Conservation (phyloP, 2,113 vertebrate genomes). For the Thalassoma bifasciatum region DNA sequence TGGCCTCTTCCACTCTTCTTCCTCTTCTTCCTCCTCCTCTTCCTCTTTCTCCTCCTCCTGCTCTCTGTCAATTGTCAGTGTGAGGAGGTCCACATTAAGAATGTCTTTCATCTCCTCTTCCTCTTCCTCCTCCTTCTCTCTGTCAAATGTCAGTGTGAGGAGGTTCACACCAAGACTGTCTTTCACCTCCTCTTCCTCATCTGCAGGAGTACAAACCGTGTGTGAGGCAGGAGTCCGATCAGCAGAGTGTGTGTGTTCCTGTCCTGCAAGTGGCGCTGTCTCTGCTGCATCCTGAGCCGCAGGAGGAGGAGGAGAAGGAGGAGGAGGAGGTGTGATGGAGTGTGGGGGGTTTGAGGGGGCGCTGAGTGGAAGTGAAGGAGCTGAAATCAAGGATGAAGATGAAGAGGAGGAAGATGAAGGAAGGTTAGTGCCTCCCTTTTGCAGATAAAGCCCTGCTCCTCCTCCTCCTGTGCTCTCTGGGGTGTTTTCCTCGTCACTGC, state of each 20-base stretch:
- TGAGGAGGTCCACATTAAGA: constrained; percentile 63
- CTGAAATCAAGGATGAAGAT: background rate
- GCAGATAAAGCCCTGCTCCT: background rate
- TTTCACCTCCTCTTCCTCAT: background rate
- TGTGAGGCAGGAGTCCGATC: background rate
- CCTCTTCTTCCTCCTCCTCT: background rate
- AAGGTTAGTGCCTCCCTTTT: background rate
- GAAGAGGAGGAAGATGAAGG: background rate
- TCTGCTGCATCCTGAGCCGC: background rate
- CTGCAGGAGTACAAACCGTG: background rate
- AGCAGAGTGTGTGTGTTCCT: background rate
- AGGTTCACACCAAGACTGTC: constrained; percentile 57
- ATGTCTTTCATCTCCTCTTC: constrained; percentile 15
- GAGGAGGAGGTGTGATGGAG: background rate
- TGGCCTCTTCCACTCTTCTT: background rate
- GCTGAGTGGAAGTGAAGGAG: background rate
- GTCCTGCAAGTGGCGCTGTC: background rate
- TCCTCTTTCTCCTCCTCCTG: constrained; percentile 5
- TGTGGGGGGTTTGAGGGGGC: background rate
- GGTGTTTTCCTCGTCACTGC: constrained; percentile 11
- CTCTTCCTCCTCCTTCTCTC: background rate
- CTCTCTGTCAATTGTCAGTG: constrained; percentile 46
- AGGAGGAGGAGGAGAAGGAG: background rate
- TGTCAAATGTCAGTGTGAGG: constrained; percentile 56
- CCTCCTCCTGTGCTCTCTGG: background rate